phyloP scores from a whole-genome alignment of 2,113 vertebrate genomes.

The Nestor notabilis region DNA sequence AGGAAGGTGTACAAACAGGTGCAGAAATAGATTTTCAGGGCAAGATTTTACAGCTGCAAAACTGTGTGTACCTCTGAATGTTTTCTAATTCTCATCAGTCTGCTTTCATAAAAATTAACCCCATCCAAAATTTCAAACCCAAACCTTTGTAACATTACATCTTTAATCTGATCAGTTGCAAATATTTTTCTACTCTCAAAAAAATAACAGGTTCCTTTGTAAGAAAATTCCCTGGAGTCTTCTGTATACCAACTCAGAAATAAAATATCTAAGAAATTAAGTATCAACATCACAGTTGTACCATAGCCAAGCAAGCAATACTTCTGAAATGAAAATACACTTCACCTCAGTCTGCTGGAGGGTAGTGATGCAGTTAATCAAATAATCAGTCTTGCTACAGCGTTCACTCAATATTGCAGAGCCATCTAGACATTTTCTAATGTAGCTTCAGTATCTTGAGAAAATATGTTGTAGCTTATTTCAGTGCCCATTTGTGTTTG shows the following conservation, averaged over 20 bases:
- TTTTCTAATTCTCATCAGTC: neutral
- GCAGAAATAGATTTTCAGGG: neutral
- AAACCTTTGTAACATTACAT: neutral
- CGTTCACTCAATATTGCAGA: neutral
- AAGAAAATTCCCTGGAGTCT: neutral
- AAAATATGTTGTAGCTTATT: neutral
- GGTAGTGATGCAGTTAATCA: conserved; percentile 19
- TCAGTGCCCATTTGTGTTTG: neutral
- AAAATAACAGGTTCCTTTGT: neutral
- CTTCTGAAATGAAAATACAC: neutral
- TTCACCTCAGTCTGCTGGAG: neutral
- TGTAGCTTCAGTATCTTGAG: neutral
- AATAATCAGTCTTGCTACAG: neutral
- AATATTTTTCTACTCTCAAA: neutral
- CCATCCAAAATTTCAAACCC: neutral
- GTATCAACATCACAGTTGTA: neutral
- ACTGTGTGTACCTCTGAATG: neutral
- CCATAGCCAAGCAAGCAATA: neutral
- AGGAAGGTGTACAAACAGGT: neutral
- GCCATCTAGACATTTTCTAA: neutral
- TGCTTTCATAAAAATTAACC: neutral
- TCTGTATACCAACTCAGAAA: neutral
- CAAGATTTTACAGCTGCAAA: neutral
- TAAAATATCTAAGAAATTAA: neutral
- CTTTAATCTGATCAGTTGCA: neutral